A percentile compares a stretch with the other conserved stretches of the same genome.
Conservation (phyloP, 2,888 invertebrate species). For the Opisthograptis luteolata region DNA sequence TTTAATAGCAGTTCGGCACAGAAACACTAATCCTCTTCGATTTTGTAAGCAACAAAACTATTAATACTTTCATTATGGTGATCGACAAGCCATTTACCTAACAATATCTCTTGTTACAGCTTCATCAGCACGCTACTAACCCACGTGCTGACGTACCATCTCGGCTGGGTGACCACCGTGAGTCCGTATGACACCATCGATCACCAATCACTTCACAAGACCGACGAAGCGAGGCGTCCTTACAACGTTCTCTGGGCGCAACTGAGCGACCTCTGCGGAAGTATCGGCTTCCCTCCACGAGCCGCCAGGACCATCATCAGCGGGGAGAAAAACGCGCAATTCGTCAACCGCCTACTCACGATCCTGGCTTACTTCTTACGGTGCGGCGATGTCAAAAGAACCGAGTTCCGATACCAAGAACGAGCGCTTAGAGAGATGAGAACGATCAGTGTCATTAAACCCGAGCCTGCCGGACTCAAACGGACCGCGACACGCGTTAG, state of each 20-base stretch:
- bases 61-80: neutral
- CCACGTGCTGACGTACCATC: conserved; percentile 94
- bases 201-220: conserved; percentile 35
- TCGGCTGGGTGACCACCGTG: conserved; percentile 95
- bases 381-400: conserved; percentile 88
- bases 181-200: conserved; percentile 74
- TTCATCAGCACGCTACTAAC: conserved; percentile 95
- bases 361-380: conserved; percentile 95
- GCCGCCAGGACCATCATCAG: conserved; percentile 92
- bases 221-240: conserved; percentile 64
- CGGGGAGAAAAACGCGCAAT: conserved; percentile 86
- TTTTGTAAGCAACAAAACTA: too few relatives aligned
- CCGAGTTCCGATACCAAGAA: conserved; percentile 63
- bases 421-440: conserved; percentile 64
- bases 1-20: neutral
- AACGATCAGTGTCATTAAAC: conserved; percentile 50
- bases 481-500: conserved; percentile 44
- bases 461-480: conserved; percentile 36
- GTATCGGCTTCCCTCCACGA: conserved; percentile 90
- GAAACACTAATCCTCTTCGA: too few relatives aligned
- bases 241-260: conserved; percentile 97
- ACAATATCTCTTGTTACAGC: conserved; percentile 84
- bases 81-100: too few relatives aligned
- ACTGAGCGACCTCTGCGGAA: conserved; percentile 93
- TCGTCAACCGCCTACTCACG: conserved; percentile 89